These are phyloP conservation scores for Columba guinea DNA, from an alignment of 2,797 vertebrate genomes.

Conservation along the genomic window DNA sequence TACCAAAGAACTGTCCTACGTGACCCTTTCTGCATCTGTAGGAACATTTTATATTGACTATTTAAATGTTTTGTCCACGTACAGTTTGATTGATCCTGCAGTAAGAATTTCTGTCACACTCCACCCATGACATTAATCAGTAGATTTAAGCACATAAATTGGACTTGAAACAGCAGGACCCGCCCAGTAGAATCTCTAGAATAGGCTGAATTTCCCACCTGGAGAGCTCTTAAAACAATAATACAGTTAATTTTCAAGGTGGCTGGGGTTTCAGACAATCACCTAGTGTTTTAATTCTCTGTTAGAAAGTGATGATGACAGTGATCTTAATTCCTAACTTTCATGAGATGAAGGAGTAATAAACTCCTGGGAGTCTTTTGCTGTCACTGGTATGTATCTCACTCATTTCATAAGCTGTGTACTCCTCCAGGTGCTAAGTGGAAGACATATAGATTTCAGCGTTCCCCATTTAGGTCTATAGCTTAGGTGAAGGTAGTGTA, in stretches of 20 bases:
- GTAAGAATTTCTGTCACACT: not conserved
- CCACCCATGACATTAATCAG: not conserved
- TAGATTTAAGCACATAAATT: conserved; percentile 6
- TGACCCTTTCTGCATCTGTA: not conserved
- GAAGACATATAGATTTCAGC: not conserved
- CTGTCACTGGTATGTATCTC: not conserved
- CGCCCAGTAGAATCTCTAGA: not conserved
- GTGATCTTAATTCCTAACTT: not conserved
- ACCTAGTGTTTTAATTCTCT: not conserved
- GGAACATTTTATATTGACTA: not conserved
- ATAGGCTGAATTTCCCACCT: not conserved
- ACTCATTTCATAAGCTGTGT: not conserved
- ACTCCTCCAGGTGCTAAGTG: not conserved
- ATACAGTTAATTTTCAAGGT: not conserved
- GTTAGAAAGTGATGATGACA: not conserved
- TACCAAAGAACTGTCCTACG: not conserved
- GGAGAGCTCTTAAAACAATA: not conserved
- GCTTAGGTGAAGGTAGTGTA: not conserved
- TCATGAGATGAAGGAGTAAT: not conserved
- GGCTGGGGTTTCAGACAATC: not conserved
- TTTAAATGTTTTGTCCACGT: not conserved
- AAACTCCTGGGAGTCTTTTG: not conserved
- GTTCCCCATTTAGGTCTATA: not conserved
- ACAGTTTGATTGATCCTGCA: not conserved
- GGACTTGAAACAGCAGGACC: not conserved